phyloP scores from a whole-genome alignment of 2,113 vertebrate species.

The Vulpes lagopus region DNA sequence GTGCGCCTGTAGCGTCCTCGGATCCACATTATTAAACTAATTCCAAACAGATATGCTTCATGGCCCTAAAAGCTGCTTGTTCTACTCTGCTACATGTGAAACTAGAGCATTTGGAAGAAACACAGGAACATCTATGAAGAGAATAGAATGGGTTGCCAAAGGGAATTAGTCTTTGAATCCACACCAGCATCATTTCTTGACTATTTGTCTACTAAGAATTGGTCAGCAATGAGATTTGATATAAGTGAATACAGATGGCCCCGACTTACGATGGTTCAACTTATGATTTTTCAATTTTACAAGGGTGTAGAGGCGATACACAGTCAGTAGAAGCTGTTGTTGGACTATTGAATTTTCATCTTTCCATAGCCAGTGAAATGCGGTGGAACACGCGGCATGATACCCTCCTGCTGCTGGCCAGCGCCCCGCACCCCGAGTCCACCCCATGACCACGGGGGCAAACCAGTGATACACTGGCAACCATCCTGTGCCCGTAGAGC shows the following conservation, averaged over 20 bases:
- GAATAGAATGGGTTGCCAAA: neutral
- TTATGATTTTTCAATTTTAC: neutral
- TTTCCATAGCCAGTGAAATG: neutral
- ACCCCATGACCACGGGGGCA: neutral
- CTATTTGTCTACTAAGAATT: neutral
- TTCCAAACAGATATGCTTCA: neutral
- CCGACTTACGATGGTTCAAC: neutral
- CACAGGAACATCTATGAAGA: neutral
- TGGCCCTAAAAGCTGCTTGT: neutral
- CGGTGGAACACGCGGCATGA: neutral
- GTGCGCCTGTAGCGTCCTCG: neutral
- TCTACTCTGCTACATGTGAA: slow-evolving; percentile 9
- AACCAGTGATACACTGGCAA: neutral
- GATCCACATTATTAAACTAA: neutral
- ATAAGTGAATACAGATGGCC: neutral
- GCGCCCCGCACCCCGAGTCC: neutral
- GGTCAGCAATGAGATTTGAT: neutral
- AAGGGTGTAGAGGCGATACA: neutral
- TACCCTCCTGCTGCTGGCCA: too few species aligned
- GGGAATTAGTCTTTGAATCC: slow-evolving; percentile 8
- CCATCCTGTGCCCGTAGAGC: neutral
- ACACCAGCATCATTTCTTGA: neutral
- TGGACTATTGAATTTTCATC: neutral
- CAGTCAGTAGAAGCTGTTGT: neutral
- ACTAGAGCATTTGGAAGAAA: neutral